phyloP scores from a whole-genome alignment of 35 echinoderm and acorn worm genomes.

The Chiridota heheva region DNA sequence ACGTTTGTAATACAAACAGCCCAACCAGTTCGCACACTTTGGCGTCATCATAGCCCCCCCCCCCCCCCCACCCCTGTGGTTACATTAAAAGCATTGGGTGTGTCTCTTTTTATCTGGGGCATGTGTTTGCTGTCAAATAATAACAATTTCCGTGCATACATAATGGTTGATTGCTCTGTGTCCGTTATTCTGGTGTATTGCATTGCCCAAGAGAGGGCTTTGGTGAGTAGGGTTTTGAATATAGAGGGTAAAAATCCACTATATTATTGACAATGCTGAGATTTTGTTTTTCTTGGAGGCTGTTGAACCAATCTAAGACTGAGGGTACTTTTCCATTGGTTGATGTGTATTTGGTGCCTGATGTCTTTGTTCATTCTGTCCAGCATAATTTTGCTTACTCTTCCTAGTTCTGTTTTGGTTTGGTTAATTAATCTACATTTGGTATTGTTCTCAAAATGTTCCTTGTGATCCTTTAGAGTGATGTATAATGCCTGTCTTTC shows the following conservation, averaged over 20 bases:
- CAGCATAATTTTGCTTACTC: slow-evolving; percentile 24
- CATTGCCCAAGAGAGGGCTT: too few species aligned
- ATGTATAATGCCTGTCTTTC: too few species aligned
- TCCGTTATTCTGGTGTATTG: not conserved
- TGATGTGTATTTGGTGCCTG: not conserved
- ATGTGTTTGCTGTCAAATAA: not conserved
- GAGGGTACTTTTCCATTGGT: slow-evolving; percentile 29
- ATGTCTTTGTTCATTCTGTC: slow-evolving; percentile 36
- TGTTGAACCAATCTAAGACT: slow-evolving; percentile 24
- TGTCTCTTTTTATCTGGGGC: slow-evolving; percentile 22
- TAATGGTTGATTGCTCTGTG: too few species aligned
- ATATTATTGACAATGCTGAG: slow-evolving; percentile 5
- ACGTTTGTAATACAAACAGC: too few species aligned
- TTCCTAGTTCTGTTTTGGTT: slow-evolving; percentile 34
- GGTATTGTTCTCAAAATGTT: too few species aligned
- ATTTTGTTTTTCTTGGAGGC: not conserved
- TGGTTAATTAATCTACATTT: too few species aligned
- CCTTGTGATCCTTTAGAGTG: too few species aligned
- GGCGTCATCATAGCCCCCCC: slow-evolving; percentile 16
- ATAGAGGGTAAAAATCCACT: slow-evolving; percentile 33
- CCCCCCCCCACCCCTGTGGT: too few species aligned
- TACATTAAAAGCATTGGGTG: not conserved
- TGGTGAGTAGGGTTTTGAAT: not conserved
- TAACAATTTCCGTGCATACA: slow-evolving; percentile 26
- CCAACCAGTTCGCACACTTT: too few species aligned